A percentile compares a stretch with the other conserved stretches of the same genome.
Evolutionary conservation across 2,797 vertebrate genomes (phyloP).

Genomic region (Megalops cyprinoides): DNA sequence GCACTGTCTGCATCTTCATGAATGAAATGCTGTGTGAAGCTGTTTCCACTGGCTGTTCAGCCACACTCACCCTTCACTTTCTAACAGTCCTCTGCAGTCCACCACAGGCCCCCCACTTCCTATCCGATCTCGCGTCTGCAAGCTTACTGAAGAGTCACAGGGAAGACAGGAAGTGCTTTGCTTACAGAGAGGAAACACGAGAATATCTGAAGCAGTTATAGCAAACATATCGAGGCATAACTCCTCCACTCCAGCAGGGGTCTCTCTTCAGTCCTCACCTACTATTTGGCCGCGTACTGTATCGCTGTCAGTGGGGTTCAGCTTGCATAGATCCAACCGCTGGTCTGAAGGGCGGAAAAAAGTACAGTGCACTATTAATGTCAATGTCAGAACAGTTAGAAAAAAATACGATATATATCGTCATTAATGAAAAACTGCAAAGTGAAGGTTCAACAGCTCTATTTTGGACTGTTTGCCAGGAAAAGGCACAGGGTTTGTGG

Average conservation of each 20-base stretch:
- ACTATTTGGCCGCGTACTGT: conserved; percentile 97
- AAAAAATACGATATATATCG: no score
- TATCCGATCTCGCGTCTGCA: conserved; percentile 95
- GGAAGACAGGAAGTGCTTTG: neutral
- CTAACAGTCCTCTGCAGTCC: conserved; percentile 93
- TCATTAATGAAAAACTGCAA: no score
- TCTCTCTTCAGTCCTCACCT: conserved; percentile 75
- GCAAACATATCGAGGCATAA: neutral
- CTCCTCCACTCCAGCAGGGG: conserved; percentile 9
- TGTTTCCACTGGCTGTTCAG: neutral
- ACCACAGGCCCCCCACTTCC: conserved; percentile 93
- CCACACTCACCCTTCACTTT: conserved; percentile 91
- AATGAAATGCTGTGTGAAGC: neutral
- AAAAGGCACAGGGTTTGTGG: no score
- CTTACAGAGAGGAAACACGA: neutral
- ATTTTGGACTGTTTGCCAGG: no score
- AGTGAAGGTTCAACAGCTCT: no score
- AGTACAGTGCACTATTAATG: conserved; percentile 43
- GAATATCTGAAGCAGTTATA: neutral
- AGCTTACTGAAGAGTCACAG: conserved; percentile 81
- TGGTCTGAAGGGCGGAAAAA: conserved; percentile 79
- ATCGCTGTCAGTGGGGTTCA: conserved; percentile 95
- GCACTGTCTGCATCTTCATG: neutral
- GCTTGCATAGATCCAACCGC: conserved; percentile 98
- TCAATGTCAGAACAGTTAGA: no score